Evolutionary conservation across 2,113 vertebrate species (phyloP).

Genomic region (Saguinus imperator): DNA sequence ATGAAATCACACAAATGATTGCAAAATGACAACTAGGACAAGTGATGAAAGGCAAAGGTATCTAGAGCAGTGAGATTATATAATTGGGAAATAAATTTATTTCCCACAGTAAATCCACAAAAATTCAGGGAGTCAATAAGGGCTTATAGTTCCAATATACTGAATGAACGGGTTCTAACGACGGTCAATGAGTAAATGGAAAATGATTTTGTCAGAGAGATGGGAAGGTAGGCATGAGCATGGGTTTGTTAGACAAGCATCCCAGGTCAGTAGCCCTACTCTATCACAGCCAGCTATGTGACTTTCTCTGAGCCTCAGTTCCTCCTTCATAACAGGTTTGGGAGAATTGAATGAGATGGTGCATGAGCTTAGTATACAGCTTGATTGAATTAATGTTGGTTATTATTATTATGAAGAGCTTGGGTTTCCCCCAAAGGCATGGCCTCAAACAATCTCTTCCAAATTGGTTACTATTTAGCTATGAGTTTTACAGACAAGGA

Average conservation of each 20-base stretch:
- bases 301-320: background rate
- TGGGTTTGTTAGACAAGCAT: background rate
- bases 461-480: background rate
- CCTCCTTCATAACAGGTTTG: background rate
- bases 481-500: background rate
- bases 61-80: background rate
- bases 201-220: background rate
- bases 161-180: background rate
- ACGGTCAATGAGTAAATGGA: background rate
- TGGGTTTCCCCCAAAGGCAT: background rate
- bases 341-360: background rate
- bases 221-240: background rate
- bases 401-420: background rate
- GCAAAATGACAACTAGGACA: background rate
- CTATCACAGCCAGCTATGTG: background rate
- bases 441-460: background rate
- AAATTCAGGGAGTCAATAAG: background rate
- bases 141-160: background rate
- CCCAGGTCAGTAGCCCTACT: background rate
- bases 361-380: background rate
- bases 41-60: background rate
- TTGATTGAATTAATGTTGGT: background rate
- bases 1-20: conserved; percentile 17
- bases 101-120: background rate
- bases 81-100: background rate